A percentile compares a stretch with the other conserved stretches of the same genome.
phyloP scores from a whole-genome alignment of 2,888 invertebrate species.

The Beris chalybata region DNA sequence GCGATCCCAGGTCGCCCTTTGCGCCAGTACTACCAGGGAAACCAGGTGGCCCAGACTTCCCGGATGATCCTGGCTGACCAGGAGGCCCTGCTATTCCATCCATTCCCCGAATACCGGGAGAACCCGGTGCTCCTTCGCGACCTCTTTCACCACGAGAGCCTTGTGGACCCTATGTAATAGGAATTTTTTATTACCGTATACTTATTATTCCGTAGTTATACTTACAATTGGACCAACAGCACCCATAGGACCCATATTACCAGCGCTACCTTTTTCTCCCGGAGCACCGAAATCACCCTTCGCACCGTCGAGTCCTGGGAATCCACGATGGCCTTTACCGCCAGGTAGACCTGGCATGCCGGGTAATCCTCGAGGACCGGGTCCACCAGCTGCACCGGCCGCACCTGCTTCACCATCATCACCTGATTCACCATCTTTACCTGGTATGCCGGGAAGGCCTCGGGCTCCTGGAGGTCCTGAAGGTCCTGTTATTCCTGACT shows the following conservation, averaged over 20 bases:
- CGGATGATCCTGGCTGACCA: conserved; percentile 67
- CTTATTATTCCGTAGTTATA: conserved; percentile 4
- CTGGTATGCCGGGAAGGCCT: conserved; percentile 74
- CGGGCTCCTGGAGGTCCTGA: conserved; percentile 73
- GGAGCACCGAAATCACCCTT: conserved; percentile 77
- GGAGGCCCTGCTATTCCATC: conserved; percentile 79
- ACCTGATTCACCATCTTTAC: conserved; percentile 71
- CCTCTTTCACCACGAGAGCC: conserved; percentile 84
- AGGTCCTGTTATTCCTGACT: conserved; percentile 72
- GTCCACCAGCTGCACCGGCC: conserved; percentile 63
- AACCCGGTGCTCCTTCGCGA: conserved; percentile 77
- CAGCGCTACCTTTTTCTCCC: conserved; percentile 76
- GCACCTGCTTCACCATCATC: conserved; percentile 81
- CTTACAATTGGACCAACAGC: conserved; percentile 61
- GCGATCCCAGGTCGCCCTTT: conserved; percentile 76
- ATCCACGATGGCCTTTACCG: conserved; percentile 80
- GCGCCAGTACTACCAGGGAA: conserved; percentile 78
- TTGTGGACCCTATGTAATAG: conserved; percentile 65
- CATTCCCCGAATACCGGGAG: conserved; percentile 75
- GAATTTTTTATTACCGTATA: neutral
- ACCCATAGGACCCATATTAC: conserved; percentile 73
- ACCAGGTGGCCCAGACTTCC: conserved; percentile 83
- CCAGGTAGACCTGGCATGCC: conserved; percentile 81
- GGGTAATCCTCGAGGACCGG: conserved; percentile 69
- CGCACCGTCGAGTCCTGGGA: conserved; percentile 74